Evolutionary conservation across 2,888 invertebrate species (phyloP), one percentile per base, ranked within the genome.

Genomic region (Colletes collaris): DNA sequence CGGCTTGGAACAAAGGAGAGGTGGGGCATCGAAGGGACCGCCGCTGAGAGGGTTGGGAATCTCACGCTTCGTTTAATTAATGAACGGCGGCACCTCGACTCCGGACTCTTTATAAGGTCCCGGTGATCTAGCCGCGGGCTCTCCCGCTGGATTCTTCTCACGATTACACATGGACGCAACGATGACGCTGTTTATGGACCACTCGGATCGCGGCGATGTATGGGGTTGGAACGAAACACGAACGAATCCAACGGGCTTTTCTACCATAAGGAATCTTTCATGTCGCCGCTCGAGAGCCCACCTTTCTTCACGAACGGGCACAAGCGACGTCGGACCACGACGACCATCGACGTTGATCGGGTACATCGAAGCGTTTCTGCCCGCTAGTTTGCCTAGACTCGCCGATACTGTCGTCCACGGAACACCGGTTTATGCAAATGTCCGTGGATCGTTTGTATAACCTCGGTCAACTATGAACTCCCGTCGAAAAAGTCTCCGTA

Each of bases 41-140:
- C 71, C 16, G 63, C 60, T 65, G 79, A 72, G 70, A 72, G 85
- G 89, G 86, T 87, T 87, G 89, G 88, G 90, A 90, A 91, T 91
- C 91, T 91, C 89, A 92, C 92, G 91, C 92, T 91, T 91, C 86
- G 90, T 90, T 92, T 92, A 89, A 91, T 92, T 92, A 91, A 92
- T 90, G 91, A 91, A 89, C 88, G 87, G 78, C 89, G 88, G 89
- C 88, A 82, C 67, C 82, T 80, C 86, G 83, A 78, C 82, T 76
- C 81, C 83, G 84, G 87, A 85, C 83, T 75, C 87, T 77, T 85
- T 85, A 76, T 65, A 79, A 79, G 76, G 76, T 75, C 77, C 79
- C 68, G 83, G 58, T 82, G 68, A 59, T 87, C 87, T 85, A 79
- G 82, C 68, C 76, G 52, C 53, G 62, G 46, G 46, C 19, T 6